These are phyloP conservation scores for Busseola fusca DNA, from an alignment of 2,888 invertebrate species.

Conservation along the genomic window DNA sequence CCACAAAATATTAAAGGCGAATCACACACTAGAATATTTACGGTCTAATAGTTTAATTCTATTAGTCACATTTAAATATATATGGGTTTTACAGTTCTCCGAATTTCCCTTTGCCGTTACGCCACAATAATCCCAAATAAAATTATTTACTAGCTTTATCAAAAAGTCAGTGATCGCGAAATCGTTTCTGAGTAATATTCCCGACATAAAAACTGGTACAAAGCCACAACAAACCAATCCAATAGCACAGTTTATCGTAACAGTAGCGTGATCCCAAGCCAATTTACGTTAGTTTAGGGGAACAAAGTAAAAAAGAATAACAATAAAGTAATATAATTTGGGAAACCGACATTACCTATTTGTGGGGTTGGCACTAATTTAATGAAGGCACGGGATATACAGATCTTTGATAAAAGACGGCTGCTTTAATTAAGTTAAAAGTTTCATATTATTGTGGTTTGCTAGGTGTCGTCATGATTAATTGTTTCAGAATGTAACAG, in stretches of 20 bases:
- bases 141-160: slow-evolving; percentile 47
- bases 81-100: slow-evolving; percentile 9
- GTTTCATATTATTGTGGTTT: slow-evolving; percentile 34
- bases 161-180: slow-evolving; percentile 49
- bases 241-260: slow-evolving; percentile 85
- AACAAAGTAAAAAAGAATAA: slow-evolving; percentile 85
- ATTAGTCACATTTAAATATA: slow-evolving; percentile 33
- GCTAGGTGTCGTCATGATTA: slow-evolving; percentile 30
- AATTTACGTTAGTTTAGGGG: slow-evolving; percentile 87
- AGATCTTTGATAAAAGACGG: slow-evolving; percentile 74
- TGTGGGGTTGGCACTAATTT: slow-evolving; percentile 83
- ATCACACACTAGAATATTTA: slow-evolving; percentile 21
- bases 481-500: slow-evolving; percentile 36
- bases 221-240: slow-evolving; percentile 80
- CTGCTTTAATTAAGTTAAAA: slow-evolving; percentile 55
- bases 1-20: slow-evolving; percentile 23
- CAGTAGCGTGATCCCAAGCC: slow-evolving; percentile 87
- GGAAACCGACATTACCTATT: slow-evolving; percentile 83
- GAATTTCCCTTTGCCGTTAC: slow-evolving; percentile 28
- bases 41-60: slow-evolving; percentile 2
- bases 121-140: slow-evolving; percentile 47
- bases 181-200: slow-evolving; percentile 62
- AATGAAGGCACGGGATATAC: slow-evolving; percentile 80
- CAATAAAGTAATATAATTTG: slow-evolving; percentile 89
- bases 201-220: slow-evolving; percentile 67